A percentile compares a stretch with the other conserved stretches of the same genome.
Conservation (phyloP, 2,888 invertebrate genomes). For the Dyspetes luteomarginatus region DNA sequence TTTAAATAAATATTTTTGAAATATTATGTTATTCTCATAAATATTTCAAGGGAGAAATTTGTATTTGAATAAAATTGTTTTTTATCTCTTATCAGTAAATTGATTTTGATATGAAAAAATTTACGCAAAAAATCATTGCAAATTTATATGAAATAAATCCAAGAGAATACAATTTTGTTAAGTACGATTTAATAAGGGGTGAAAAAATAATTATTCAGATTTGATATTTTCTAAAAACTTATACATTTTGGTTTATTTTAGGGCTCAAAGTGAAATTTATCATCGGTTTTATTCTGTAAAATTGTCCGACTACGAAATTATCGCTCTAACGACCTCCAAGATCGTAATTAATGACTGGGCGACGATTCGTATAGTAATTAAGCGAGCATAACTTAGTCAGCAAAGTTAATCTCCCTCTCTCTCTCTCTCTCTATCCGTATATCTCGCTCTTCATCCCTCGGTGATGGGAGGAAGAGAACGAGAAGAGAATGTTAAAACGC, state of each 20-base stretch:
- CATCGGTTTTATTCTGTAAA: not conserved
- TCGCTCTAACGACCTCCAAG: slow-evolving; percentile 38
- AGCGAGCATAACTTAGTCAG: slow-evolving; percentile 44
- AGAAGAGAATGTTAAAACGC: not conserved
- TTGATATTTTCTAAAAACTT: no score
- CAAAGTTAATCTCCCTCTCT: slow-evolving; percentile 25
- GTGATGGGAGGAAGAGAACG: not conserved
- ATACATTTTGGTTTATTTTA: not conserved
- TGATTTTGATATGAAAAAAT: no score
- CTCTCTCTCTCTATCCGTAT: not conserved
- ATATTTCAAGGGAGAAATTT: no score
- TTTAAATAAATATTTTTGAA: no score
- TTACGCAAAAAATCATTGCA: no score
- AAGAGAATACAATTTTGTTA: no score
- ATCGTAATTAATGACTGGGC: slow-evolving; percentile 53
- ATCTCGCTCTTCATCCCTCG: not conserved
- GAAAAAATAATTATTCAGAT: no score
- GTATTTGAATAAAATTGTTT: no score
- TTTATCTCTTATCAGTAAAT: no score
- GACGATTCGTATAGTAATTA: slow-evolving; percentile 55
- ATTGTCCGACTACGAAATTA: slow-evolving; percentile 19
- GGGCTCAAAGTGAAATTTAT: not conserved
- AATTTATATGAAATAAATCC: no score
- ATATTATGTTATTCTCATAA: no score
- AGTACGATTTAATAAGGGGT: no score